Percentiles rank a stretch among this genome's conserved stretches.
Conservation (phyloP, 2,113 vertebrate genomes). For the Pangasianodon hypophthalmus region DNA sequence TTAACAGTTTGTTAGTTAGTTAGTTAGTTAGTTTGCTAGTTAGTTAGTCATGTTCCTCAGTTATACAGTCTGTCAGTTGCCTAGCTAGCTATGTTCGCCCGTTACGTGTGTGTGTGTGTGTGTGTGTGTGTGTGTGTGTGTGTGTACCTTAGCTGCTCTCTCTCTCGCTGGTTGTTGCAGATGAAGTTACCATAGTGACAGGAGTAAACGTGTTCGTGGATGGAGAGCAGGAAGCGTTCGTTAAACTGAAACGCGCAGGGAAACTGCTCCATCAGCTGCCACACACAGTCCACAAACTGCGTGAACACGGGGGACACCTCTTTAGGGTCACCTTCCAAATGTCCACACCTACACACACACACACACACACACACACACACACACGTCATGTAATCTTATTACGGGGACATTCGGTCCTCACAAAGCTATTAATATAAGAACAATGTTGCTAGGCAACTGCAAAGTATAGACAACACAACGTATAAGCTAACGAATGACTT, state of each 20-base stretch:
- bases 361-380: background rate
- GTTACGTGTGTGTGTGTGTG: background rate
- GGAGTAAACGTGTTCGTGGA: slow-evolving; percentile 80
- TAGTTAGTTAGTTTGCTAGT: background rate
- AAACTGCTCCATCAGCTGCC: slow-evolving; percentile 83
- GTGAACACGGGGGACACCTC: slow-evolving; percentile 84
- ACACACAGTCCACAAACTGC: slow-evolving; percentile 81
- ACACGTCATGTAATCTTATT: background rate
- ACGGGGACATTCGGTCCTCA: background rate
- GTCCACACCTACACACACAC: slow-evolving; percentile 73
- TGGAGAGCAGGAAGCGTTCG: slow-evolving; percentile 75
- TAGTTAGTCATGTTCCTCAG: too few relatives aligned
- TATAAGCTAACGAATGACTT: background rate
- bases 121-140: background rate
- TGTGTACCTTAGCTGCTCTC: slow-evolving; percentile 73
- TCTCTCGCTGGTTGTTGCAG: slow-evolving; percentile 80
- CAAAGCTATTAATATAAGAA: too few relatives aligned
- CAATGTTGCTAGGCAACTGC: background rate
- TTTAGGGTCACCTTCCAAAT: slow-evolving; percentile 77
- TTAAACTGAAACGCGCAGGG: slow-evolving; percentile 80
- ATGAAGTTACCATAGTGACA: slow-evolving; percentile 86
- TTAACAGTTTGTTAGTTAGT: background rate
- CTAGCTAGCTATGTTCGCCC: background rate
- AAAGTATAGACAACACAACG: background rate
- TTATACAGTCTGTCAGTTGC: background rate